Base-by-base conservation (phyloP, 2,113 vertebrate genomes). In the Xenopus tropicalis region DNA sequence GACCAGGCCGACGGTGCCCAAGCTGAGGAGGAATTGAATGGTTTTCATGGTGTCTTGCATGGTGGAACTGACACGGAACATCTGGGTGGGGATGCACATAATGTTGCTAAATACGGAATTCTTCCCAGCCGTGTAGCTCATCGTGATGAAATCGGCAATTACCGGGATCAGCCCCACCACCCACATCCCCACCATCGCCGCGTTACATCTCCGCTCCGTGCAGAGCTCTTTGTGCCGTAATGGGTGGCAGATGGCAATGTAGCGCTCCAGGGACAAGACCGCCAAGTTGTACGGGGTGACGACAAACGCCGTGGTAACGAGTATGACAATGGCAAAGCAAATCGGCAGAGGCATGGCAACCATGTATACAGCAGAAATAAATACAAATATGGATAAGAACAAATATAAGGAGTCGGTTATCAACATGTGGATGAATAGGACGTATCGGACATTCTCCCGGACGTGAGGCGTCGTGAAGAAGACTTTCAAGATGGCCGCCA, bases 371-470 rank as follows among this genome's bases (percentile, higher is more conserved):
- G 6, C 16, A 10, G 17, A 11, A 16, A 68, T n/a, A 16, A 16
- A 29, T 13, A 91, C 86, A 20, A 86, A 22, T 23, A 90, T 83
- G 29, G 88, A 87, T 66, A 79, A 66, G 17, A 85, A 22, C 16
- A 91, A 61, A 77, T 87, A 86, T 0, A 91, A 23, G 0, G 85
- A 84, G 82, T 92, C 90, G 11, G 88, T 92, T 64, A 88, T 77
- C 66, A 92, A 78, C 90, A 91, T 91, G 80, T 82, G 85, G 61
- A 82, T 72, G 63, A 90, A 92, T 66, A 92, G 81, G 71, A 89
- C 67, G 59, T 91, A 90, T 13, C 89, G 90, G 0, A 89, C 70
- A 16, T 74, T 88, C 43, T 90, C 86, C 72, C 88, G 72, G 70
- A 89, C 86, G 68, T 86, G 85, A 20, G 83, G 80, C 68, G 88